Evolutionary conservation across 2,113 vertebrate species (phyloP).

Genomic region (Cynoglossus semilaevis): DNA sequence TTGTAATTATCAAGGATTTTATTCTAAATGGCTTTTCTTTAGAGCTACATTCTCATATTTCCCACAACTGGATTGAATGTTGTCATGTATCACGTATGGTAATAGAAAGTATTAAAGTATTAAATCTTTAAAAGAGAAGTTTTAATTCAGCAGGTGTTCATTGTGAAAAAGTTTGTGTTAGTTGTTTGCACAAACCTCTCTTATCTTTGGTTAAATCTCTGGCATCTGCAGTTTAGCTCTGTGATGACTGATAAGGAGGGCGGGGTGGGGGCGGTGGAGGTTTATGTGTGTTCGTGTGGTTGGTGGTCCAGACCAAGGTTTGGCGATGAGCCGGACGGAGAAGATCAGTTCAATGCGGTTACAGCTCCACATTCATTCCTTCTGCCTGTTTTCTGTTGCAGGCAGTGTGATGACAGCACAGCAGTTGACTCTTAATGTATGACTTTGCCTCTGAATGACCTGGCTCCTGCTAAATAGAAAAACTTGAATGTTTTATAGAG

Average conservation of each 20-base stretch:
- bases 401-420: slow-evolving; percentile 23
- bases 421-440: slow-evolving; percentile 10
- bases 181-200: not conserved
- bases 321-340: slow-evolving; percentile 39
- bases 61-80: too few species aligned
- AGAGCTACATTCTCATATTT: too few species aligned
- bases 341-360: slow-evolving; percentile 37
- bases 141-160: not conserved
- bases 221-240: slow-evolving; percentile 17
- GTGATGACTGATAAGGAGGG: slow-evolving; percentile 45
- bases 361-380: slow-evolving; percentile 38
- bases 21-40: too few species aligned
- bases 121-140: too few species aligned
- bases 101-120: too few species aligned
- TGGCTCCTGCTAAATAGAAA: not conserved
- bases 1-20: too few species aligned
- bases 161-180: too few species aligned
- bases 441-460: not conserved
- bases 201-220: slow-evolving; percentile 10
- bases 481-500: too few species aligned
- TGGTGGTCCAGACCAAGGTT: slow-evolving; percentile 50
- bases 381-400: slow-evolving; percentile 52
- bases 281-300: slow-evolving; percentile 33
- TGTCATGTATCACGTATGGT: too few species aligned
- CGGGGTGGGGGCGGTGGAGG: slow-evolving; percentile 9